Evolutionary conservation across 2,888 invertebrate genomes (phyloP).

Genomic region (Colostygia pectinataria): DNA sequence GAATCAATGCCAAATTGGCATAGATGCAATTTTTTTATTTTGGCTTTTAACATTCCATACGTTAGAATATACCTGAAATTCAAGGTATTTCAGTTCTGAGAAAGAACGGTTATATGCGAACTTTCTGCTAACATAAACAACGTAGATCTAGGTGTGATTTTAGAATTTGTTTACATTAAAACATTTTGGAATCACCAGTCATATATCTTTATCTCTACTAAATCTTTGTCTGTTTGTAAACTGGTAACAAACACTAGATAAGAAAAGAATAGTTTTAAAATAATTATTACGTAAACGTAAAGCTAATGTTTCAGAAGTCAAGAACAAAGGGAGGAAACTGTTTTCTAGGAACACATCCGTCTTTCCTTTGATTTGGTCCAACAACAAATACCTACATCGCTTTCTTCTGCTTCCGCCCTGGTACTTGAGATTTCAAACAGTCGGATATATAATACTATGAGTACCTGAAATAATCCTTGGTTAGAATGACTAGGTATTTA

Average conservation of each 20-base stretch:
- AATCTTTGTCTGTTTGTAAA: neutral
- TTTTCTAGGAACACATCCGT: constrained; percentile 47
- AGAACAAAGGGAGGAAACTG: constrained; percentile 30
- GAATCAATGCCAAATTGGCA: no score
- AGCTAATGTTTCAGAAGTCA: constrained; percentile 31
- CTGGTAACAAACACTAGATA: neutral
- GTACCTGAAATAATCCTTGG: no score
- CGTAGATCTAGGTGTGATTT: constrained; percentile 4
- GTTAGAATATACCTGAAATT: neutral
- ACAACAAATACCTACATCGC: constrained; percentile 58
- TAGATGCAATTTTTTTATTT: no score
- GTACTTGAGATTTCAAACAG: constrained; percentile 38
- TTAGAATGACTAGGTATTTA: no score
- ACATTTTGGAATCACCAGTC: neutral
- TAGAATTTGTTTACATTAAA: neutral
- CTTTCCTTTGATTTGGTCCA: constrained; percentile 61
- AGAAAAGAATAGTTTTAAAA: constrained; percentile 4
- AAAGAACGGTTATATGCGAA: neutral
- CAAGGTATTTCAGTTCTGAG: constrained; percentile 1
- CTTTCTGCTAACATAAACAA: constrained; percentile 8
- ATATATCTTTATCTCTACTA: no score
- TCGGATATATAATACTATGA: neutral
- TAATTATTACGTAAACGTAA: constrained; percentile 16
- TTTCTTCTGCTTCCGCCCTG: constrained; percentile 56
- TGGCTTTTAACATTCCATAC: no score